Base-by-base conservation (phyloP, 2,888 invertebrate species). In the Stenoptilia bipunctidactyla region DNA sequence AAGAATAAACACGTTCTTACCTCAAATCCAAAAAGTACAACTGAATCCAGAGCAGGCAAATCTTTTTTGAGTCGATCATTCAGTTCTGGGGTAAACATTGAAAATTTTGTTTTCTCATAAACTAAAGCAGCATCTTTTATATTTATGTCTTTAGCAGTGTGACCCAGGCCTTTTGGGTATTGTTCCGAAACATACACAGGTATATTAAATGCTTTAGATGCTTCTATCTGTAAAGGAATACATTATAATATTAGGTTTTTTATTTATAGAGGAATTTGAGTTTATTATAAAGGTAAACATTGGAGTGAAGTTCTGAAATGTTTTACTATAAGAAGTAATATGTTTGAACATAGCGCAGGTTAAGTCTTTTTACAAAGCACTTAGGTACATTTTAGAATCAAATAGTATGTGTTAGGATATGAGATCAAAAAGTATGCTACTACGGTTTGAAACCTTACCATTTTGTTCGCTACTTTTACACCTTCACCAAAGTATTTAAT, bases 401-500 rank as follows among this genome's bases (percentile, higher is more conserved):
- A n/a, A n/a, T n/a, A n/a, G n/a, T n/a, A n/a, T n/a, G n/a, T n/a
- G n/a, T n/a, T n/a, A n/a, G n/a, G n/a, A n/a, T n/a, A n/a, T n/a
- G n/a, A n/a, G n/a, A n/a, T n/a, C n/a, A n/a, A n/a, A n/a, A n/a
- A n/a, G n/a, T n/a, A n/a, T n/a, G n/a, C n/a, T n/a, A n/a, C n/a
- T n/a, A n/a, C n/a, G n/a, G n/a, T n/a, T n/a, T n/a, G n/a, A n/a
- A n/a, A n/a, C 3, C 14, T 14, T 51, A 90, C 91, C 87, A 91
- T 79, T 82, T 90, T 91, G 51, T 86, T 86, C 0, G 89, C 86
- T 25, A 90, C 90, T 56, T 86, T 82, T 0, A 92, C 84, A 41
- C 94, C 89, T 54, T 91, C 90, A 5, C 88, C 86, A 53, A 94
- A 95, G 53, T 91, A 86, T 49, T 88, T 86, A 54, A 94, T 89